Percentiles rank a stretch among this genome's conserved stretches.
phyloP scores from a whole-genome alignment of 2,797 vertebrate species.

The Pipistrellus pygmaeus region DNA sequence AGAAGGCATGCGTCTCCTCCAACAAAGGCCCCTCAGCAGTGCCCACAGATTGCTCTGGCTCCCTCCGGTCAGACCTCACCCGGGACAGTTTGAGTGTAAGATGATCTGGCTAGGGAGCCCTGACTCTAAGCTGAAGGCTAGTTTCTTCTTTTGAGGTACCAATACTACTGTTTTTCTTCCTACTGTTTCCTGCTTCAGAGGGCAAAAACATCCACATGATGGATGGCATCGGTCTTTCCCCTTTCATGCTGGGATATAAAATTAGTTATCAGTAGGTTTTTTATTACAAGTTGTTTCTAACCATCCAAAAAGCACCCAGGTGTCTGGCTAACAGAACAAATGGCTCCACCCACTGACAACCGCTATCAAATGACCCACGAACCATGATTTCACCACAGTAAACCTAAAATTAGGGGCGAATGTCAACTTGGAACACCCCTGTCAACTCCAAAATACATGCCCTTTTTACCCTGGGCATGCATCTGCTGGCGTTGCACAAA shows the following conservation, averaged over 20 bases:
- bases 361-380: background rate
- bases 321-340: background rate
- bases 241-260: background rate
- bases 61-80: background rate
- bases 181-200: background rate
- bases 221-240: background rate
- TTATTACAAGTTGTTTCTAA: conserved; percentile 21
- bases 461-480: no score
- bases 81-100: background rate
- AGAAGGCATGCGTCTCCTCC: background rate
- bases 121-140: background rate
- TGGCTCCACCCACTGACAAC: background rate
- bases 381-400: background rate
- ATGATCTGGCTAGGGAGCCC: background rate
- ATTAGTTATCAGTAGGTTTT: background rate
- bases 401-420: background rate
- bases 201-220: background rate
- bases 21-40: background rate
- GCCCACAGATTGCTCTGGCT: background rate
- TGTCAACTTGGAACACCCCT: background rate
- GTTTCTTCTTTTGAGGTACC: background rate
- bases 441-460: background rate
- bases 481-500: background rate
- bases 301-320: background rate
- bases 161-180: background rate